Evolutionary conservation across 2,888 invertebrate genomes (phyloP).

Genomic region (Tinea semifulvella): DNA sequence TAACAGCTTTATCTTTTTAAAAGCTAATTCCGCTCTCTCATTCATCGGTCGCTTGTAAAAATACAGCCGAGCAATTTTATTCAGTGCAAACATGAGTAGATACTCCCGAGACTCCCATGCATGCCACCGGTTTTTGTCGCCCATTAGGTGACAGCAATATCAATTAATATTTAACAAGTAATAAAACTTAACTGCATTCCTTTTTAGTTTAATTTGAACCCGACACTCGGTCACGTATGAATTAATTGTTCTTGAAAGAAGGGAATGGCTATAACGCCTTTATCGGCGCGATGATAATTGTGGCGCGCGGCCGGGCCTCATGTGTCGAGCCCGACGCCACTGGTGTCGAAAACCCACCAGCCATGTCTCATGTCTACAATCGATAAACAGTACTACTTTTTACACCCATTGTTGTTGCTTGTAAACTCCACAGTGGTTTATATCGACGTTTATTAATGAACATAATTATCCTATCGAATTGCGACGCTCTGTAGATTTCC

Average conservation of each 20-base stretch:
- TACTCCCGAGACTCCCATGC: neutral
- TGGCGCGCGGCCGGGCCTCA: slow-evolving; percentile 18
- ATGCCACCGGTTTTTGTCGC: slow-evolving; percentile 1
- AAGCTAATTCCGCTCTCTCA: neutral
- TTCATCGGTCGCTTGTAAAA: neutral
- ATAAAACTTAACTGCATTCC: slow-evolving; percentile 12
- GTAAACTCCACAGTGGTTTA: neutral
- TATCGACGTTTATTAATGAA: neutral
- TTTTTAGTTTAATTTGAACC: neutral
- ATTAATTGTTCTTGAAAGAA: slow-evolving; percentile 9
- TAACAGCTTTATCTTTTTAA: slow-evolving; percentile 9
- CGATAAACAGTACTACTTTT: slow-evolving; percentile 2
- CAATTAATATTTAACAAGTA: slow-evolving; percentile 14
- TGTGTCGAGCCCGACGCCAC: slow-evolving; percentile 36
- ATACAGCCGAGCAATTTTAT: slow-evolving; percentile 3
- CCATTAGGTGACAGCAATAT: slow-evolving; percentile 11
- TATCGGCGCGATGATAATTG: slow-evolving; percentile 4
- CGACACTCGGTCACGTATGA: slow-evolving; percentile 11
- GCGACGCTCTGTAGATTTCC: neutral
- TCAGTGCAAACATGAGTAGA: neutral
- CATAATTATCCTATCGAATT: neutral
- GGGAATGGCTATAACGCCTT: slow-evolving; percentile 11
- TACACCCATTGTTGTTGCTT: neutral
- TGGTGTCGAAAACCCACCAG: slow-evolving; percentile 31
- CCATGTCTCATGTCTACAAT: slow-evolving; percentile 7